Evolutionary conservation across 2,797 vertebrate species (phyloP), one percentile per base, ranked within the genome.

Genomic region (Cichlasoma orientale): DNA sequence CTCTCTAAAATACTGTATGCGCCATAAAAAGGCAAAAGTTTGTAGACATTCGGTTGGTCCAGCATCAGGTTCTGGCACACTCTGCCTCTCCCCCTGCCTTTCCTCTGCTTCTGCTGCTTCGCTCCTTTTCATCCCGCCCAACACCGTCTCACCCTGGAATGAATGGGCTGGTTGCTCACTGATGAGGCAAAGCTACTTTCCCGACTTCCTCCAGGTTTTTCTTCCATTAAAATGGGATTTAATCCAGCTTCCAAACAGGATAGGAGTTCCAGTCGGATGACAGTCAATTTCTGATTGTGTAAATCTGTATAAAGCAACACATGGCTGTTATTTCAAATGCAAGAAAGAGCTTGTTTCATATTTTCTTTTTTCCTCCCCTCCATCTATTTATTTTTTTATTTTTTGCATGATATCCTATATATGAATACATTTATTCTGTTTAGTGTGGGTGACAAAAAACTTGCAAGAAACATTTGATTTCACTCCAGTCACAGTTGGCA

Each of bases 61-160:
- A 66, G 44, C 82, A 52, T 52, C 87, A 78, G 80, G 86, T 91
- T 90, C 85, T 93, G 89, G 88, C 87, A 85, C 86, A 77, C 84
- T 50, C 7, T n/a, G 2, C 47, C 75, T 82, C 74, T 85, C 74
- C 75, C 9, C 11, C n/a, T 72, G 44, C 66, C 63, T 83, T 79
- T 83, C 81, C 57, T 82, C 84, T 82, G 78, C 90, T 89, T 85
- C 84, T 86, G 84, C 86, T 77, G 87, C 90, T 86, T 89, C 52
- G 82, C 88, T 84, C 58, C 70, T 70, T 55, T 77, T 80, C 80
- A 33, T 80, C 73, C 53, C n/a, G 7, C 84, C 71, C 79, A 69
- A 13, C 16, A 66, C 77, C 82, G 71, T 79, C 77, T 83, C 63
- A 83, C 86, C 83, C 82, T 84, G 84, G 81, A 82, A 57, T 85